phyloP scores from a whole-genome alignment of 2,797 vertebrate species.

The Distichodus sexfasciatus region DNA sequence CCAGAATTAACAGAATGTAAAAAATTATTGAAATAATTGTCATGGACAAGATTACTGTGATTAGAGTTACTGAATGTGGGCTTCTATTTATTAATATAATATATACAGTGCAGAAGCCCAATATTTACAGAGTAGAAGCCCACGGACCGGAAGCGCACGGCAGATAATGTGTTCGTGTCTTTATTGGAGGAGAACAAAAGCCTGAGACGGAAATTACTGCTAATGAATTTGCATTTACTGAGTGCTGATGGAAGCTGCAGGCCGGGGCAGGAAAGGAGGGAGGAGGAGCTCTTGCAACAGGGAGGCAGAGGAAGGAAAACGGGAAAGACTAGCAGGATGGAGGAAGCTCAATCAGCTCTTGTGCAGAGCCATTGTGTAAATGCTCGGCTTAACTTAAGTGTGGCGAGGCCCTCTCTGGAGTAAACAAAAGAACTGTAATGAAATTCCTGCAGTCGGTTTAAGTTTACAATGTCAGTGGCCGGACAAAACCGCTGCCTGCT shows the following conservation, averaged over 20 bases:
- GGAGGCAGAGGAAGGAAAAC: background rate
- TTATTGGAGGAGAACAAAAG: conserved; percentile 6
- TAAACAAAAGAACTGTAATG: background rate
- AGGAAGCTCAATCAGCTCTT: background rate
- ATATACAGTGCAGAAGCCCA: too few species aligned
- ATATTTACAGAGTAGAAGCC: too few species aligned
- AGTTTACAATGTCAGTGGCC: background rate
- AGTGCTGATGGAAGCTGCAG: background rate
- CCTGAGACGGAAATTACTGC: conserved; percentile 15
- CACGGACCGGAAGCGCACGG: background rate
- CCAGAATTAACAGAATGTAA: too few species aligned
- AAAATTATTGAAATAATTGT: too few species aligned
- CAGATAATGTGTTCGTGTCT: background rate
- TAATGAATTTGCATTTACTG: conserved; percentile 29
- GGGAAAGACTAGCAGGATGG: background rate
- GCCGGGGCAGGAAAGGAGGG: background rate
- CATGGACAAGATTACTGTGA: too few species aligned
- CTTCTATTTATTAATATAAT: too few species aligned
- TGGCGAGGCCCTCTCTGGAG: background rate
- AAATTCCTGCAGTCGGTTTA: background rate
- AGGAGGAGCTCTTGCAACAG: background rate
- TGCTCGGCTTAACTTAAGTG: background rate
- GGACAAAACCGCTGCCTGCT: background rate
- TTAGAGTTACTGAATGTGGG: too few species aligned
- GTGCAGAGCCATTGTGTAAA: background rate